Conservation (phyloP, 2,113 vertebrate species). For the Aptenodytes forsteri region DNA sequence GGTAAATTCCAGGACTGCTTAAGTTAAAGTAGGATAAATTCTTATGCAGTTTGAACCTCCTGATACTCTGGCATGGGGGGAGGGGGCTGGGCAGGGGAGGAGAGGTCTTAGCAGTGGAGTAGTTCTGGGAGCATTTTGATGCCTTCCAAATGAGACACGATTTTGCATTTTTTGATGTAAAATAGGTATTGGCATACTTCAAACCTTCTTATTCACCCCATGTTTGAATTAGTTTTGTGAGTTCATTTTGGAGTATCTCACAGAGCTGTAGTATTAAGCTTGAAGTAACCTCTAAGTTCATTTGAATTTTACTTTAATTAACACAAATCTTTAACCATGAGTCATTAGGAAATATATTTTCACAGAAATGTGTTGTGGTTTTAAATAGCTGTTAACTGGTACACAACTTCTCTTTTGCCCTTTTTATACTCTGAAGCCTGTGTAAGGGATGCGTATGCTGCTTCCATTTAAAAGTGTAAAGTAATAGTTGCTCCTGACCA, state of each 20-base stretch:
- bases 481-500: not conserved
- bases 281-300: not conserved
- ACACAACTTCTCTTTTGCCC: not conserved
- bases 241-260: not conserved
- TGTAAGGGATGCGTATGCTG: not conserved
- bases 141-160: not conserved
- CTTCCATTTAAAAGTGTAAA: not conserved
- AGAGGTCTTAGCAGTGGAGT: not conserved
- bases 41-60: not conserved
- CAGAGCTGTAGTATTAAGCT: not conserved
- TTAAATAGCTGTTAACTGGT: not conserved
- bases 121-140: not conserved
- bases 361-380: not conserved
- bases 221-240: not conserved
- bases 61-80: not conserved
- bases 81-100: fast-evolving
- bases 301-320: not conserved
- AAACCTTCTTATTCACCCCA: not conserved
- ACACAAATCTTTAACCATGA: not conserved
- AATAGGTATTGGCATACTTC: not conserved
- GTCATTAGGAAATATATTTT: not conserved
- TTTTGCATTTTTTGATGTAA: not conserved
- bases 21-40: not conserved
- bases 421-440: not conserved
- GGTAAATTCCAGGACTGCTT: not conserved